phyloP scores from a whole-genome alignment of 2,113 vertebrate species.

The Platichthys flesus region DNA sequence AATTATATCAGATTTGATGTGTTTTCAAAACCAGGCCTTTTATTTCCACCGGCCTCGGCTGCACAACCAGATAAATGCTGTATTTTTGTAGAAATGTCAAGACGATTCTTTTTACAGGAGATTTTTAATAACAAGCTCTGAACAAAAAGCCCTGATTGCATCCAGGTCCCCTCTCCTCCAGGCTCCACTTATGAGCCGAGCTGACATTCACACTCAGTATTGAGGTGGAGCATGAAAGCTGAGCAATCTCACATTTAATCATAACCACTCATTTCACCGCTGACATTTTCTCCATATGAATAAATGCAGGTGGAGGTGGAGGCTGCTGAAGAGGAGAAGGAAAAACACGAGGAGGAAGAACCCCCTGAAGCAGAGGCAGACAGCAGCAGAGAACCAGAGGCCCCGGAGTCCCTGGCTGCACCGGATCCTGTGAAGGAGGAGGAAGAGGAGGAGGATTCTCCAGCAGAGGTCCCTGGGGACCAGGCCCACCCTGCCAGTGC shows the following conservation, averaged over 20 bases:
- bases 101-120: not conserved
- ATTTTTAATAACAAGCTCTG: not conserved
- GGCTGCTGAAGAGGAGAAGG: conserved; percentile 7
- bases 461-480: conserved; percentile 33
- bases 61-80: not conserved
- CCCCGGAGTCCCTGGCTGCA: conserved; percentile 3
- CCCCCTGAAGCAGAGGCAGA: conserved; percentile 10
- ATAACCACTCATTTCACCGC: not conserved
- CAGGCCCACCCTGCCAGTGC: conserved; percentile 22
- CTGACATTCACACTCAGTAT: not conserved
- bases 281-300: conserved; percentile 21
- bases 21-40: too few relatives aligned
- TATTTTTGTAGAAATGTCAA: not conserved
- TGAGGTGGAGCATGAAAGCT: not conserved
- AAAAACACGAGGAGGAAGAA: conserved; percentile 32
- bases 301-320: conserved; percentile 60
- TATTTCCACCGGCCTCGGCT: too few relatives aligned
- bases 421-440: conserved; percentile 19
- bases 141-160: conserved; percentile 7
- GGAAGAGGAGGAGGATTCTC: conserved; percentile 32
- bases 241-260: not conserved
- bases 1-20: too few relatives aligned
- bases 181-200: too few relatives aligned
- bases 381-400: not conserved
- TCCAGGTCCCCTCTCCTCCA: not conserved